Percentiles rank a stretch among this genome's conserved stretches.
These are phyloP conservation scores for Folsomia candida DNA, from an alignment of 2,888 invertebrate species.

Conservation along the genomic window DNA sequence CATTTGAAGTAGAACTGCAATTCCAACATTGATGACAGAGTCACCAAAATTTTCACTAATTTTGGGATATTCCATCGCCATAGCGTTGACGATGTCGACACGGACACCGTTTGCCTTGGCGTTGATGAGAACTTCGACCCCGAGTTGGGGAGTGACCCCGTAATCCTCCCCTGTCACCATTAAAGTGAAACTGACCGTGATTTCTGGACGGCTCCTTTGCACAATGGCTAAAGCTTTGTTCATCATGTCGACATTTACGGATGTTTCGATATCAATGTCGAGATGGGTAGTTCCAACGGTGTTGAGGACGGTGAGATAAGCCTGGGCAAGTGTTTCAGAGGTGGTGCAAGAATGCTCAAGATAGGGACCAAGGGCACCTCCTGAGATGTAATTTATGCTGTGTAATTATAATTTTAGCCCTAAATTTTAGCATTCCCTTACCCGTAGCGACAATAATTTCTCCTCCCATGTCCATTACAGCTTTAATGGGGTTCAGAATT, in stretches of 20 bases:
- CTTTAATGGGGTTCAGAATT: constrained; percentile 37
- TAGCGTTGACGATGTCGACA: constrained; percentile 37
- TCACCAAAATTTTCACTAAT: constrained; percentile 38
- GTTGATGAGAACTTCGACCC: constrained; percentile 39
- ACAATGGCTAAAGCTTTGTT: constrained; percentile 42
- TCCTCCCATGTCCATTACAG: constrained; percentile 38
- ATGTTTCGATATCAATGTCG: constrained; percentile 41
- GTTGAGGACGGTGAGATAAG: constrained; percentile 40
- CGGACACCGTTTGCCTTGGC: constrained; percentile 44
- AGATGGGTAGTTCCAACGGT: constrained; percentile 34
- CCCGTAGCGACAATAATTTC: constrained; percentile 45
- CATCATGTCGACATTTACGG: constrained; percentile 37
- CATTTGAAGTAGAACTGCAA: constrained; percentile 41
- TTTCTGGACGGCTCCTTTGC: constrained; percentile 36
- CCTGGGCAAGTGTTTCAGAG: constrained; percentile 26
- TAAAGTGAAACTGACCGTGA: constrained; percentile 43
- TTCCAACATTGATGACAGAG: constrained; percentile 36
- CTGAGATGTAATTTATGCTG: neutral
- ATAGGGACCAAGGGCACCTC: constrained; percentile 43
- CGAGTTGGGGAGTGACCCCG: constrained; percentile 43
- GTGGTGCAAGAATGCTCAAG: constrained; percentile 43
- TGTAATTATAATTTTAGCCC: neutral
- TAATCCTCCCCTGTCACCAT: constrained; percentile 49
- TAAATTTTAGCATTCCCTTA: neutral
- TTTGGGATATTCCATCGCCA: constrained; percentile 35